Percentiles rank a stretch among this genome's conserved stretches.
Conservation (phyloP, 2,888 invertebrate genomes). For the Pollenia amentaria region DNA sequence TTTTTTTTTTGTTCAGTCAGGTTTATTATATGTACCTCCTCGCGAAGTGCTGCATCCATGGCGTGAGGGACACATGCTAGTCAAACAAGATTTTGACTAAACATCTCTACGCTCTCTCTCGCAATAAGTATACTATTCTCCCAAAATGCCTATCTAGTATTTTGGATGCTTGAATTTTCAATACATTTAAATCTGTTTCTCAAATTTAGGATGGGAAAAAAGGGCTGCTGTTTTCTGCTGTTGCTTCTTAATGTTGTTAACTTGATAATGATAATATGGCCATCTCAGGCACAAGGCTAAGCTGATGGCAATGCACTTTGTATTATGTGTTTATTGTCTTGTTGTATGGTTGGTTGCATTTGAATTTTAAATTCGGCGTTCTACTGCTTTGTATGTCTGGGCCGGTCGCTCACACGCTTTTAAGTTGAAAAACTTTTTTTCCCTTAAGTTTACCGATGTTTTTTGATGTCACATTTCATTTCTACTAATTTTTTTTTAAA, state of each 20-base stretch:
- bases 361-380: conserved; percentile 46
- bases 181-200: conserved; percentile 19
- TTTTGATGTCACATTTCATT: neutral
- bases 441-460: neutral
- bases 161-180: neutral
- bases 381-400: conserved; percentile 46
- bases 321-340: conserved; percentile 34
- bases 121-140: neutral
- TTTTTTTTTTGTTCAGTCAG: conserved; percentile 47
- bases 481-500: neutral
- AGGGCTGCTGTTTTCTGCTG: conserved; percentile 50
- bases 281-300: conserved; percentile 73
- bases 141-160: conserved; percentile 45
- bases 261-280: conserved; percentile 71
- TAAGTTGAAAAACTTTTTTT: neutral
- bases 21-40: conserved; percentile 63
- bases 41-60: conserved; percentile 25
- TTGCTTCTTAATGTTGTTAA: conserved; percentile 62
- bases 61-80: conserved; percentile 72
- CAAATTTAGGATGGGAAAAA: conserved; percentile 47
- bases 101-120: conserved; percentile 35
- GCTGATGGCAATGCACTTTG: conserved; percentile 71
- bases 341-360: conserved; percentile 29
- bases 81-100: conserved; percentile 66
- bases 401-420: conserved; percentile 56